A percentile compares a stretch with the other conserved stretches of the same genome.
Conservation (phyloP, 1,140 invertebrate species). For the Euglossa dilemma region DNA sequence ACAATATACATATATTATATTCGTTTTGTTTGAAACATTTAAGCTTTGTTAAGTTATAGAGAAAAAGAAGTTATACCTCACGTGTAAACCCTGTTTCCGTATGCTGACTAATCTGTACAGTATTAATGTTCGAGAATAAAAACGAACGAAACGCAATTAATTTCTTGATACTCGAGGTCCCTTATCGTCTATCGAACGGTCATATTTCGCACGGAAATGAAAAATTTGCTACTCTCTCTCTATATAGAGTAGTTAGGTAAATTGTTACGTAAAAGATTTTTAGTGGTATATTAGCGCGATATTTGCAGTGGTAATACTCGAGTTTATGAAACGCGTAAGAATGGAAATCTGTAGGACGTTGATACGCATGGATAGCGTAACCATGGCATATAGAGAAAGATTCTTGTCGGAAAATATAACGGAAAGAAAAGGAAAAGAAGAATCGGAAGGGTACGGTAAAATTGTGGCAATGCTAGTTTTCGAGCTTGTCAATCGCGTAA, state of each 20-base stretch:
- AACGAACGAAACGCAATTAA: slow-evolving; percentile 45
- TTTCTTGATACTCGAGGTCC: neutral
- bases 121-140: slow-evolving; percentile 78
- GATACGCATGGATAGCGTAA: neutral
- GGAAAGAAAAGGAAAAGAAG: neutral
- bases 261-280: slow-evolving; percentile 24
- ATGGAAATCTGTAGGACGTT: neutral
- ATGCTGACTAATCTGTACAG: slow-evolving; percentile 77
- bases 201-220: neutral
- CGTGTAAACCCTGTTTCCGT: slow-evolving; percentile 70
- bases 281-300: too few relatives aligned
- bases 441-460: neutral
- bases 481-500: neutral
- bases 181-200: neutral
- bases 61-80: slow-evolving; percentile 63
- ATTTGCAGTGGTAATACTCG: neutral
- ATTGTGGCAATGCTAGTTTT: neutral
- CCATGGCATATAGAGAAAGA: too few relatives aligned
- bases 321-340: neutral
- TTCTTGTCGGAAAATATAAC: too few relatives aligned
- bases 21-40: slow-evolving; percentile 54
- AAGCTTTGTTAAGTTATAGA: slow-evolving; percentile 47
- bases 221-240: neutral
- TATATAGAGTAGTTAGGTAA: neutral
- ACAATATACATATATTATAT: slow-evolving; percentile 27